Percentiles rank a stretch among this genome's conserved stretches.
phyloP scores from a whole-genome alignment of 2,888 invertebrate species.

The Rhagophthalmus giganteus region DNA sequence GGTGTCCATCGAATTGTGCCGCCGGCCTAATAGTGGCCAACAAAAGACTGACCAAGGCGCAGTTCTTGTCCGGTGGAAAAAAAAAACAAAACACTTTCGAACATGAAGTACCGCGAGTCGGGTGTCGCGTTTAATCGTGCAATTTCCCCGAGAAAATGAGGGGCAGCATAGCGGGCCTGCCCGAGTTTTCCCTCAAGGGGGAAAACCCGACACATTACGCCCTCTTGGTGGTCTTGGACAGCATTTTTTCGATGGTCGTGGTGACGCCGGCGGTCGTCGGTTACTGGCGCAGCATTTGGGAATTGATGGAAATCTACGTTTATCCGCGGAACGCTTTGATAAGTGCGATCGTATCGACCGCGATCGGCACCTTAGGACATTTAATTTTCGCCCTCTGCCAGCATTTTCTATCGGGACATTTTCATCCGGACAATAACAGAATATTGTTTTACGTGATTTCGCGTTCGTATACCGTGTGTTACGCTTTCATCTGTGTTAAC shows the following conservation, averaged over 20 bases:
- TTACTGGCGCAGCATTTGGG: conserved; percentile 88
- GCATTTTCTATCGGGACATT: conserved; percentile 60
- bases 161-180: conserved; percentile 68
- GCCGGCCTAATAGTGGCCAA: conserved; percentile 26
- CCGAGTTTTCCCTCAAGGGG: conserved; percentile 62
- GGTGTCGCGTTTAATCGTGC: no score
- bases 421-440: conserved; percentile 70
- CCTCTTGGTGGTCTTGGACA: conserved; percentile 71
- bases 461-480: conserved; percentile 73
- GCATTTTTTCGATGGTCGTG: conserved; percentile 69
- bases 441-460: conserved; percentile 71
- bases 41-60: conserved; percentile 28
- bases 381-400: conserved; percentile 71
- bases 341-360: conserved; percentile 70
- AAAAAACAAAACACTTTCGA: no score
- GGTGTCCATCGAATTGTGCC: conserved; percentile 34
- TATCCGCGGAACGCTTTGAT: conserved; percentile 63
- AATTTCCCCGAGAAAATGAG: conserved; percentile 58
- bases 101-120: no score
- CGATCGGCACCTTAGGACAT: conserved; percentile 72
- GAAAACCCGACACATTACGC: conserved; percentile 57
- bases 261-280: conserved; percentile 81
- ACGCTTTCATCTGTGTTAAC: conserved; percentile 81
- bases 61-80: no score
- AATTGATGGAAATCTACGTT: conserved; percentile 72